Evolutionary conservation across 2,113 vertebrate genomes (phyloP).

Genomic region (Leptocoma aspasia): DNA sequence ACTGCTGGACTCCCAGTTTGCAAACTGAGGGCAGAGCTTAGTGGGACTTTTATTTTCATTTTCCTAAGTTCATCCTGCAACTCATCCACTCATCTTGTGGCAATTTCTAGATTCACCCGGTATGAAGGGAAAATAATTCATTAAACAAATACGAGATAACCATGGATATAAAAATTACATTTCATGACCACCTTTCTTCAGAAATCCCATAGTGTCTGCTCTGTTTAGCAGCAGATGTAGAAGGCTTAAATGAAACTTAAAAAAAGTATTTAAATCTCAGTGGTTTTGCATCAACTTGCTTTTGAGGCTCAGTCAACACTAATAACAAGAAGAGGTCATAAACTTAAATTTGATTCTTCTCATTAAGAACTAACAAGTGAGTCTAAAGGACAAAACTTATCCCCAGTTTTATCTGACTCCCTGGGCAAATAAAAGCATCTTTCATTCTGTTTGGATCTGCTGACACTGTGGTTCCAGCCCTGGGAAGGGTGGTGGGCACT

Average conservation of each 20-base stretch:
- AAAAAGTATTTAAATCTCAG: not conserved
- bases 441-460: not conserved
- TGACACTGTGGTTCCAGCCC: not conserved
- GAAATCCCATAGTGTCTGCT: not conserved
- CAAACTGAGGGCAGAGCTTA: not conserved
- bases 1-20: not conserved
- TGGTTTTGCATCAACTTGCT: not conserved
- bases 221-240: not conserved
- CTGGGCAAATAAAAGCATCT: not conserved
- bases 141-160: not conserved
- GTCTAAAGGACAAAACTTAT: not conserved
- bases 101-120: not conserved
- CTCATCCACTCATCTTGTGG: not conserved
- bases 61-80: not conserved
- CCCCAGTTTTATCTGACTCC: not conserved
- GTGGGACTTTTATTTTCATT: not conserved
- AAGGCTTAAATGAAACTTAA: not conserved
- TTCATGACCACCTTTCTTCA: not conserved
- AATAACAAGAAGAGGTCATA: not conserved
- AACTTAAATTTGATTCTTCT: not conserved
- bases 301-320: not conserved
- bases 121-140: not conserved
- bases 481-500: not conserved
- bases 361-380: not conserved
- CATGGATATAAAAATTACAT: not conserved